phyloP scores from a whole-genome alignment of 2,113 vertebrate genomes.

The Aepyceros melampus region DNA sequence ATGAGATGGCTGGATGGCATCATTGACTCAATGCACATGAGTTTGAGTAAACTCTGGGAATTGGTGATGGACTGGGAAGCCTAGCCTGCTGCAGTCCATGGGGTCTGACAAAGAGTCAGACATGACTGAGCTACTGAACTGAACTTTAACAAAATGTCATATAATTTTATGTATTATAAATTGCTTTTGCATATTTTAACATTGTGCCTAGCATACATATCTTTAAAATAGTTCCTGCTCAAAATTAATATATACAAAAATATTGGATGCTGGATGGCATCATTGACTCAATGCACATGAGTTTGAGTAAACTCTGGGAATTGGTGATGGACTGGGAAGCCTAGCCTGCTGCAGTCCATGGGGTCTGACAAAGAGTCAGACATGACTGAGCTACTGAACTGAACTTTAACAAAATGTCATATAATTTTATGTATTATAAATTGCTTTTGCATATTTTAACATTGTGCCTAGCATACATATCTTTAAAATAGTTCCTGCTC shows the following conservation, averaged over 20 bases:
- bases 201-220: neutral
- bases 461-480: neutral
- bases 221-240: neutral
- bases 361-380: neutral
- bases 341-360: neutral
- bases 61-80: neutral
- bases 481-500: neutral
- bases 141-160: neutral
- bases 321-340: neutral
- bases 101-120: neutral
- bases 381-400: neutral
- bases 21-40: neutral
- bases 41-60: neutral
- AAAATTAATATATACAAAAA: neutral
- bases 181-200: neutral
- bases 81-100: neutral
- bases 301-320: neutral
- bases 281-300: neutral
- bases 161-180: neutral
- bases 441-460: neutral
- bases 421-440: neutral
- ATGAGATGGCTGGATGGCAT: neutral
- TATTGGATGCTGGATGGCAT: too few species aligned
- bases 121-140: neutral
- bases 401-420: neutral